These are phyloP conservation scores for Phataginus tetradactyla DNA, from an alignment of 2,797 vertebrate species.

Conservation along the genomic window DNA sequence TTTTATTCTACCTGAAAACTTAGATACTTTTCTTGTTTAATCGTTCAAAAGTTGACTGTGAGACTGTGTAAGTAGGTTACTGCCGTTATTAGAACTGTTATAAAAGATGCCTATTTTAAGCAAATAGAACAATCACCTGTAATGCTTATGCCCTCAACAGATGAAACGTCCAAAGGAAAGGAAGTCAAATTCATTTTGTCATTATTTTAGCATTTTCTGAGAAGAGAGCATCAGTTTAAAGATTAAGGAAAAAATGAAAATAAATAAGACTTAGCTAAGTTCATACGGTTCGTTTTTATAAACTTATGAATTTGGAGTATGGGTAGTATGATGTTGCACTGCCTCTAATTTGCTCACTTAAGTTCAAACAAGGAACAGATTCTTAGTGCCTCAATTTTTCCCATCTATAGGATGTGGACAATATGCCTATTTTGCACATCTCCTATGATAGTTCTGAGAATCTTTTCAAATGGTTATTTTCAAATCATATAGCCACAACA, in stretches of 20 bases:
- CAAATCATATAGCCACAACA: not conserved
- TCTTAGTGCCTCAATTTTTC: not conserved
- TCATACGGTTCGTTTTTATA: not conserved
- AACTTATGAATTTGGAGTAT: constrained; percentile 44
- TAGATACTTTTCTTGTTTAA: constrained; percentile 71
- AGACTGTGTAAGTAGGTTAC: constrained; percentile 80
- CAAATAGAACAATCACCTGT: constrained; percentile 80
- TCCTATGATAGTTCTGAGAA: not conserved
- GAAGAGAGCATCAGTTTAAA: constrained; percentile 50
- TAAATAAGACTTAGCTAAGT: constrained; percentile 18
- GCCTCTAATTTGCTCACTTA: not conserved
- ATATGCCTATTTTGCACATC: not conserved
- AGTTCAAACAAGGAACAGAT: not conserved
- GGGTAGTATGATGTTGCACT: not conserved
- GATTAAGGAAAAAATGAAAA: constrained; percentile 59
- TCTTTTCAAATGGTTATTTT: constrained; percentile 46
- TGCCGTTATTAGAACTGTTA: constrained; percentile 82
- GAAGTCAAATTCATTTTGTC: constrained; percentile 56
- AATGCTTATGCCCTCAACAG: constrained; percentile 78
- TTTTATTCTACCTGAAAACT: constrained; percentile 63
- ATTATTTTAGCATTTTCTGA: constrained; percentile 55
- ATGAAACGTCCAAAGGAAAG: constrained; percentile 65
- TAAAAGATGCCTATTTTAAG: constrained; percentile 82
- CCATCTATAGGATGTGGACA: not conserved
- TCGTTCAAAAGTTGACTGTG: constrained; percentile 71